These are phyloP conservation scores for Mimachlamys varia DNA, from an alignment of 2,888 invertebrate species.

Conservation along the genomic window DNA sequence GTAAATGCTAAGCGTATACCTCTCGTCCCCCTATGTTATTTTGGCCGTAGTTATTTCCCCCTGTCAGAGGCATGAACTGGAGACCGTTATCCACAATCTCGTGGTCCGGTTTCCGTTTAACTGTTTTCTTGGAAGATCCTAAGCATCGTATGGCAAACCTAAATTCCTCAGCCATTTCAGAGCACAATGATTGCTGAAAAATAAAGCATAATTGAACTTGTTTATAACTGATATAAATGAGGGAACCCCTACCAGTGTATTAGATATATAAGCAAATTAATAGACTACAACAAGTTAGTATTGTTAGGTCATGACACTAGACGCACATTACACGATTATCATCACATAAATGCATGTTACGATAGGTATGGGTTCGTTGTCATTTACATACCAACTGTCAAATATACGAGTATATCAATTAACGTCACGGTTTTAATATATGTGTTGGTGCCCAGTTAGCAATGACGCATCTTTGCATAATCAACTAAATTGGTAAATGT, in stretches of 20 bases:
- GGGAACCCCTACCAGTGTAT: neutral
- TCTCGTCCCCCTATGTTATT: conserved; percentile 66
- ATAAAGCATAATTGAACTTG: neutral
- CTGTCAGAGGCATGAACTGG: conserved; percentile 74
- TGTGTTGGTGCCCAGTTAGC: too few relatives aligned
- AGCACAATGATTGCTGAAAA: conserved; percentile 91
- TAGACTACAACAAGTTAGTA: neutral
- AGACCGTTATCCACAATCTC: conserved; percentile 76
- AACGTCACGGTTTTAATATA: too few relatives aligned
- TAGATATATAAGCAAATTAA: neutral
- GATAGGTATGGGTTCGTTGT: too few relatives aligned
- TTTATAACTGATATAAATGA: neutral
- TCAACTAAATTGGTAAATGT: too few relatives aligned
- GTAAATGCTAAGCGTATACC: conserved; percentile 65
- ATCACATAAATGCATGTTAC: neutral
- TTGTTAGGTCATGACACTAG: neutral
- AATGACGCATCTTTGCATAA: too few relatives aligned
- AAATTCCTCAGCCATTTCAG: conserved; percentile 96
- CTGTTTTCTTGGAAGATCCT: conserved; percentile 90
- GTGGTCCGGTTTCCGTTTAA: conserved; percentile 62
- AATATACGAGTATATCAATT: too few relatives aligned
- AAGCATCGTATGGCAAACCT: conserved; percentile 94
- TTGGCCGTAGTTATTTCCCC: conserved; percentile 61
- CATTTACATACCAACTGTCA: too few relatives aligned
- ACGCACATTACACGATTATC: neutral